phyloP scores from a whole-genome alignment of 2,888 invertebrate genomes.

The Eupithecia centaureata region DNA sequence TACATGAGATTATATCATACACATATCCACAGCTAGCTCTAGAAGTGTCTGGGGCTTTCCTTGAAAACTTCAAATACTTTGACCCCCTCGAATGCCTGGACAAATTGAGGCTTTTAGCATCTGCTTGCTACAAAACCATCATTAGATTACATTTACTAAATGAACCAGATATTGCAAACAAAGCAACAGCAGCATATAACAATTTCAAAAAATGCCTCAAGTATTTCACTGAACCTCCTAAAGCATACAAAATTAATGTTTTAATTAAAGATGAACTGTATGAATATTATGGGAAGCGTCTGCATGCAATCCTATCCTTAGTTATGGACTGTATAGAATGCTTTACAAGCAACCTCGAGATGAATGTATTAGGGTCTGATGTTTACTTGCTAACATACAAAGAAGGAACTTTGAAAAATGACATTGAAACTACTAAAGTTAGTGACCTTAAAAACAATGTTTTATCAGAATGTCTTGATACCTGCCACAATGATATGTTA shows the following conservation, averaged over 20 bases:
- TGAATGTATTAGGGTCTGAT: slow-evolving; percentile 48
- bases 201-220: slow-evolving; percentile 64
- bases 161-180: slow-evolving; percentile 44
- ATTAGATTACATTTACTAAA: slow-evolving; percentile 65
- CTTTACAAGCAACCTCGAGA: slow-evolving; percentile 53
- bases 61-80: slow-evolving; percentile 67
- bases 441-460: slow-evolving; percentile 53
- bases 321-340: slow-evolving; percentile 56
- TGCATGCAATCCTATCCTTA: slow-evolving; percentile 55
- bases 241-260: slow-evolving; percentile 55
- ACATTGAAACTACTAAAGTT: slow-evolving; percentile 46
- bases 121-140: slow-evolving; percentile 63
- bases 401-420: slow-evolving; percentile 49
- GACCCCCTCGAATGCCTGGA: slow-evolving; percentile 59
- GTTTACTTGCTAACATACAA: slow-evolving; percentile 63
- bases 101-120: slow-evolving; percentile 57
- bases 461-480: slow-evolving; percentile 59
- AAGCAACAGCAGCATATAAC: slow-evolving; percentile 50
- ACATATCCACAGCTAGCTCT: slow-evolving; percentile 63
- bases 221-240: slow-evolving; percentile 67
- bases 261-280: slow-evolving; percentile 62
- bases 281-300: slow-evolving; percentile 62
- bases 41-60: slow-evolving; percentile 63
- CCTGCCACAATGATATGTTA: slow-evolving; percentile 59
- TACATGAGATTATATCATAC: slow-evolving; percentile 66